Conservation (phyloP, 1,140 invertebrate genomes). For the Brachionus rubens region DNA sequence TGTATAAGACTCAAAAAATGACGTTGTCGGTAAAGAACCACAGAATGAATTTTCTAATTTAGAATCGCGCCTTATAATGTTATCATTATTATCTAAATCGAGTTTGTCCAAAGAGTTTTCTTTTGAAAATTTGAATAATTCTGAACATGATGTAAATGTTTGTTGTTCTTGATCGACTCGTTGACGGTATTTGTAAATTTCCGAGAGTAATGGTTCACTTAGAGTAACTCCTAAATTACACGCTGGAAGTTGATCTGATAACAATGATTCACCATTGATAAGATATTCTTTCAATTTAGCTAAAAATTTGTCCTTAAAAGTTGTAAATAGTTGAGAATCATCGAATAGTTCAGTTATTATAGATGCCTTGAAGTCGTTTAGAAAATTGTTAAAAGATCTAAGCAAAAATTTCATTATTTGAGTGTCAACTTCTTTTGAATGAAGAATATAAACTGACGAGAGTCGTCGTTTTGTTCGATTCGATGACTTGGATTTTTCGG, state of each 20-base stretch:
- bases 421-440: slow-evolving; percentile 4
- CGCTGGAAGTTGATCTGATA: slow-evolving; percentile 11
- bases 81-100: slow-evolving; percentile 2
- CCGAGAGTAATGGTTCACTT: slow-evolving; percentile 23
- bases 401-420: slow-evolving; percentile 42
- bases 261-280: slow-evolving; percentile 7
- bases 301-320: slow-evolving; percentile 25
- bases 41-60: slow-evolving; percentile 2
- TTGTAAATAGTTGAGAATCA: slow-evolving; percentile 21
- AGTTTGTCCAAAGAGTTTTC: slow-evolving; percentile 13
- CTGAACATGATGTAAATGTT: not conserved
- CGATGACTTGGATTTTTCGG: not conserved
- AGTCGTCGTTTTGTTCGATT: not conserved
- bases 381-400: slow-evolving; percentile 30
- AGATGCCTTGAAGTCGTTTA: slow-evolving; percentile 10
- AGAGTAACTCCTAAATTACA: slow-evolving; percentile 31
- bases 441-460: slow-evolving; percentile 8
- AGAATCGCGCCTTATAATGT: not conserved
- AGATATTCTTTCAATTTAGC: slow-evolving; percentile 28
- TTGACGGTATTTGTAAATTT: slow-evolving; percentile 11
- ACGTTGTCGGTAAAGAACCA: slow-evolving; percentile 10
- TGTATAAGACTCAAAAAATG: slow-evolving; percentile 9
- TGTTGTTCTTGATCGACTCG: not conserved
- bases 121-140: slow-evolving; percentile 21
- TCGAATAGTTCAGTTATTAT: slow-evolving; percentile 30